Base-by-base conservation (phyloP, 2,797 vertebrate genomes). In the Molossus alvarezi region DNA sequence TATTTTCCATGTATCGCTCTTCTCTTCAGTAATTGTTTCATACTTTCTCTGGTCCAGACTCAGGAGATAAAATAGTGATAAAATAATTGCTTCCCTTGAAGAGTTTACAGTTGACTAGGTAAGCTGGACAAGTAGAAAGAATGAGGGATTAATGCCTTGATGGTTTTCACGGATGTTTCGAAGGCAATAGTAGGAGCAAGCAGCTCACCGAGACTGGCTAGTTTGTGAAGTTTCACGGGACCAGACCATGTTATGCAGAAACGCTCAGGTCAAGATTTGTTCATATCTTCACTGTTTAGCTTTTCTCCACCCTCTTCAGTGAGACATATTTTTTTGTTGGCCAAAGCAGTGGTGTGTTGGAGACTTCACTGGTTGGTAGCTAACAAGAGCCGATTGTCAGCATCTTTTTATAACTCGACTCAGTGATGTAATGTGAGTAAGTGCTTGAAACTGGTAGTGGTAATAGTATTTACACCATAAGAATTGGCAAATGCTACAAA, bases 1-100 rank as follows among this genome's bases (percentile, higher is more conserved):
- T 81, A 21, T 95, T 88, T 88, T 88, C 86, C 20, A 72, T 91
- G 25, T 8, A 69, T 91, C 69, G 55, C 58, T 58, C 37, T 86
- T 71, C 77, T 29, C 64, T 88, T 90, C 23, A 89, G 79, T 25
- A 72, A 41, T 58, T 69, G n/a, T 48, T 41, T 79, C 55, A 5
- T 29, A 20, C 33, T 45, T 79, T 60, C 15, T 77, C n/a, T 53
- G 41, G 29, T 17, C 8, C 33, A 72, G 55, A 65, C 83, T 73
- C 7, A 88, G 6, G 37, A 4, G 23, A 20, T 81, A 87, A 94
- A 86, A 62, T 2, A 86, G 12, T 71, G 5, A 82, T 79, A 91
- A 76, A 89, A 91, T 95, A 23, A n/a, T 80, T 9, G 65, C 25
- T 87, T 9, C 13, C 27, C 65, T 87, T 9, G 64, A 80, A 71